Base-by-base conservation (phyloP, 1,140 invertebrate species). In the Cydia splendana region DNA sequence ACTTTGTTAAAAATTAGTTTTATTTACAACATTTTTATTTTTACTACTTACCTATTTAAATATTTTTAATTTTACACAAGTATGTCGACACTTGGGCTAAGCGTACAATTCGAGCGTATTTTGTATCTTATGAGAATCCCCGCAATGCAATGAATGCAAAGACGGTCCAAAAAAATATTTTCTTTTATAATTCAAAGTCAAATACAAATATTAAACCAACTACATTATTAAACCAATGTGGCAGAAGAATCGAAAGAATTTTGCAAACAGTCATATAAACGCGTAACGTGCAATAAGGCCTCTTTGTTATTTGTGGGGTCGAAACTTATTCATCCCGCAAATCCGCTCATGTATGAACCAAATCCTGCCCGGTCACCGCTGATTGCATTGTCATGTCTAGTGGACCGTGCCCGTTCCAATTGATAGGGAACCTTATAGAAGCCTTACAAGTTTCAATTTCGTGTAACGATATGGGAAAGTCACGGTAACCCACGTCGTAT, bases 271-370 rank as follows among this genome's bases (percentile, higher is more conserved):
- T 81, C 87, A 86, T 89, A 87, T 89, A 89, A 90, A 89, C 82
- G 84, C 82, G 84, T 88, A 85, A 88, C 85, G 82, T 77, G 84
- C 83, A 88, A 88, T 90, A 87, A 90, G 84, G 86, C 88, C 86
- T 91, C 85, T 90, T 88, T 90, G 91, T 93, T 93, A 90, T 93
- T 87, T 91, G 88, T 91, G 88, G 91, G 90, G 91, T 88, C 88
- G 88, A 91, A 93, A 93, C 91, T 91, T 93, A 93, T 93, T 93
- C 91, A 92, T 91, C 91, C 91, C 84, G 86, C 87, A 93, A 92
- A 93, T 92, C 91, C 91, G 88, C 81, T 91, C 91, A 93, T 93
- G 91, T 93, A 92, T 91, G 91, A 91, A 89, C 84, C 88, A 93
- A 93, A 93, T 92, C 91, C 91, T 88, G 88, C 86, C 83, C 89